Percentiles rank a stretch among this genome's conserved stretches.
Conservation (phyloP, 1,140 invertebrate genomes). For the Stegodyphus mimosarum region DNA sequence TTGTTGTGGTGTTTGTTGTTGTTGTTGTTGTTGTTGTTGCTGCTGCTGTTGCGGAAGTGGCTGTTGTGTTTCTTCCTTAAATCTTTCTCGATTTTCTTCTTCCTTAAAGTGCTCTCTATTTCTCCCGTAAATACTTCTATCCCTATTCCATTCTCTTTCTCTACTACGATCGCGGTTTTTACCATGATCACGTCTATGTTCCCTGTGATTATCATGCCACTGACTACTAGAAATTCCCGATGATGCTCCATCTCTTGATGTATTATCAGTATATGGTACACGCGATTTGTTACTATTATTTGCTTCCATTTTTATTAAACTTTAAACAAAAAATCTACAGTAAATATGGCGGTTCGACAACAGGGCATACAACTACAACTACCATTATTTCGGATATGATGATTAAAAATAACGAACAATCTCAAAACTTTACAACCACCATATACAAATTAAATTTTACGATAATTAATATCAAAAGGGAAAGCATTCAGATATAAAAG, state of each 20-base stretch:
- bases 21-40: not conserved
- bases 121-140: not conserved
- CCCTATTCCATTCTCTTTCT: not conserved
- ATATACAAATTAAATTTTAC: too few relatives aligned
- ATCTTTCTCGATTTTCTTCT: not conserved
- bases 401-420: too few relatives aligned
- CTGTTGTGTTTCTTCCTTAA: not conserved
- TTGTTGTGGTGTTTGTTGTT: too few relatives aligned
- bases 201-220: not conserved
- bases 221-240: not conserved
- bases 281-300: not conserved
- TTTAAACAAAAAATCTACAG: too few relatives aligned
- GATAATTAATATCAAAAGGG: too few relatives aligned
- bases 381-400: too few relatives aligned
- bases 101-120: not conserved
- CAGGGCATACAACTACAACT: too few relatives aligned
- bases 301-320: too few relatives aligned
- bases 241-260: not conserved
- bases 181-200: not conserved
- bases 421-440: too few relatives aligned
- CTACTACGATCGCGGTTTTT: not conserved
- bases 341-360: too few relatives aligned
- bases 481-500: too few relatives aligned
- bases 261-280: not conserved
- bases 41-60: not conserved